Evolutionary conservation across 2,888 invertebrate species (phyloP).

Genomic region (Anodontia alba): DNA sequence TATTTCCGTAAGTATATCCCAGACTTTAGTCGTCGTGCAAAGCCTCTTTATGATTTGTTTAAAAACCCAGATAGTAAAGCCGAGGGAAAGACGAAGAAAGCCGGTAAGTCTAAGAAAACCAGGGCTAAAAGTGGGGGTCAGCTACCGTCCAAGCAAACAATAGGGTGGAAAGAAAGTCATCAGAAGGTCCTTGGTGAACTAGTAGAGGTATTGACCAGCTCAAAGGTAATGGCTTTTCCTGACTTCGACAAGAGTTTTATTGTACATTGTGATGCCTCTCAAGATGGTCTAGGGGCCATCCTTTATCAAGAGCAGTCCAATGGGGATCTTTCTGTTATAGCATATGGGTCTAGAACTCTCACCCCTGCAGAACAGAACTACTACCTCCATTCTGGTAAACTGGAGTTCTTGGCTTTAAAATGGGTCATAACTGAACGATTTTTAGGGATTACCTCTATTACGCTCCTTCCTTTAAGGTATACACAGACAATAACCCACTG

Average conservation of each 20-base stretch:
- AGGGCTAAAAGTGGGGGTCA: not conserved
- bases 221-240: conserved; percentile 29
- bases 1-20: conserved; percentile 49
- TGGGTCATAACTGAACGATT: conserved; percentile 44
- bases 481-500: too few relatives aligned
- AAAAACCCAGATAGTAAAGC: conserved; percentile 10
- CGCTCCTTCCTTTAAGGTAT: conserved; percentile 37
- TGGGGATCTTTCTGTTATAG: conserved; percentile 49
- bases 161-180: conserved; percentile 21
- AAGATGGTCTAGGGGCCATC: conserved; percentile 53
- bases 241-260: conserved; percentile 24
- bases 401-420: too few relatives aligned
- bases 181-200: conserved; percentile 20
- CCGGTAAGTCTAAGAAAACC: not conserved
- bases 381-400: conserved; percentile 49
- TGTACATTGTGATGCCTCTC: conserved; percentile 7
- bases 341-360: conserved; percentile 61
- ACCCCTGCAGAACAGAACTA: conserved; percentile 62
- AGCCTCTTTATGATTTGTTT: conserved; percentile 48
- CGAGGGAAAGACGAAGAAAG: not conserved
- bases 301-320: conserved; percentile 35
- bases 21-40: conserved; percentile 38
- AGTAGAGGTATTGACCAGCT: conserved; percentile 20
- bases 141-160: too few relatives aligned
- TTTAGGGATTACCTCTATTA: conserved; percentile 56